Percentiles rank a stretch among this genome's conserved stretches.
Conservation (phyloP, 2,888 invertebrate species). For the Hylaea fasciaria region DNA sequence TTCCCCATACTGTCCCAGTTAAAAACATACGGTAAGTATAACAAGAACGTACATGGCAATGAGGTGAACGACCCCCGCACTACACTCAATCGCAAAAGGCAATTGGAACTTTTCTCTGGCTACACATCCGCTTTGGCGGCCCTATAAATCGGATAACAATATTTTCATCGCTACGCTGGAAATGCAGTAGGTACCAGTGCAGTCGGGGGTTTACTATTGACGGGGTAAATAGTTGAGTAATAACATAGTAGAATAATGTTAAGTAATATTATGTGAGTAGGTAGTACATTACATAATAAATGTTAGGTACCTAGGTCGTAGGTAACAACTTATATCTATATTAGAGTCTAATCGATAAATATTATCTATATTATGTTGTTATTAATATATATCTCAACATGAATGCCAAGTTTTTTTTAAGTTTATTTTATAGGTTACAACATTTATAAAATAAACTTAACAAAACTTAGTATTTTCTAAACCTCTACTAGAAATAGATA, state of each 20-base stretch:
- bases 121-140: slow-evolving; percentile 57
- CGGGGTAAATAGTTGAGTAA: background rate
- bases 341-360: no score
- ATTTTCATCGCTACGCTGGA: slow-evolving; percentile 53
- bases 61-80: slow-evolving; percentile 46
- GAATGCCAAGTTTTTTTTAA: background rate
- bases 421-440: background rate
- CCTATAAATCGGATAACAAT: slow-evolving; percentile 62
- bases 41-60: slow-evolving; percentile 13
- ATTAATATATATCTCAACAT: no score
- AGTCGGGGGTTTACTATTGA: slow-evolving; percentile 7
- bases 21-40: background rate
- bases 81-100: slow-evolving; percentile 38
- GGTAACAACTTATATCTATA: no score
- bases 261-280: no score
- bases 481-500: no score
- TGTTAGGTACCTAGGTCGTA: no score
- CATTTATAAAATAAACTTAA: no score
- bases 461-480: no score
- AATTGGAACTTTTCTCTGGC: slow-evolving; percentile 59
- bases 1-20: background rate
- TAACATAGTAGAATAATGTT: no score
- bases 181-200: slow-evolving; percentile 33
- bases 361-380: no score
- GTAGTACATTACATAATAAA: no score